Evolutionary conservation across 2,797 vertebrate genomes (phyloP), one percentile per base, ranked within the genome.

Genomic region (Botia almorhae): DNA sequence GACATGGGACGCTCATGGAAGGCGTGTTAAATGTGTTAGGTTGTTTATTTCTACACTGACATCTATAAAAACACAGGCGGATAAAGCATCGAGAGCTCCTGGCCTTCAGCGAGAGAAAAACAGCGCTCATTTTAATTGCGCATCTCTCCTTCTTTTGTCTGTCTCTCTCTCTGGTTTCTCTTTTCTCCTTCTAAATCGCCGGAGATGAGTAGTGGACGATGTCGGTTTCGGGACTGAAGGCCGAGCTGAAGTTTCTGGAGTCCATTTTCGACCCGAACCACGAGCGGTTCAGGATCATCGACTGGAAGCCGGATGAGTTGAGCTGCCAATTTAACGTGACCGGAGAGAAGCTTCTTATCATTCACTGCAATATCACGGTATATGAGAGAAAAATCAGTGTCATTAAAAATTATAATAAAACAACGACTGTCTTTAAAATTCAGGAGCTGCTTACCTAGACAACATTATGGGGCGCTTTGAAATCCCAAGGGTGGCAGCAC

Each of bases 351-450:
- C 95, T 95, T 81, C 92, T 99, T 71, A 95, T 96, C 69, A 96
- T 99, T 83, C 97, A 98, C 93, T 99, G 97, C 93, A 99, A 97
- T 85, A 98, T 99, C 85, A 98, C 96, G 96, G 97, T 98, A 91
- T 92, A 95, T 87, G 74, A 82, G 87, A 81, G 53, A 86, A 3
- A 33, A 19, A 36, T 3, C 7, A 17, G 7, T 33, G 26, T 63
- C 26, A 63, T 7, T 33, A 33, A 33, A 33, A 33, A 33, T 26
- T 26, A 26, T 5, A 33, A 33, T 33, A 33, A 33, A 33, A 33
- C 33, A 33, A 33, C 14, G 7, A 33, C 6, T 17, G 26, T 46
- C 14, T 0, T 33, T 29, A 8, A 33, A 63, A 33, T 16, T n/a
- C 7, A 6, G 6, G 7, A 33, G 29, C 2, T 64, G 26, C 29